phyloP scores from a whole-genome alignment of 2,888 invertebrate genomes.

The Leptopilina drosophilae region DNA sequence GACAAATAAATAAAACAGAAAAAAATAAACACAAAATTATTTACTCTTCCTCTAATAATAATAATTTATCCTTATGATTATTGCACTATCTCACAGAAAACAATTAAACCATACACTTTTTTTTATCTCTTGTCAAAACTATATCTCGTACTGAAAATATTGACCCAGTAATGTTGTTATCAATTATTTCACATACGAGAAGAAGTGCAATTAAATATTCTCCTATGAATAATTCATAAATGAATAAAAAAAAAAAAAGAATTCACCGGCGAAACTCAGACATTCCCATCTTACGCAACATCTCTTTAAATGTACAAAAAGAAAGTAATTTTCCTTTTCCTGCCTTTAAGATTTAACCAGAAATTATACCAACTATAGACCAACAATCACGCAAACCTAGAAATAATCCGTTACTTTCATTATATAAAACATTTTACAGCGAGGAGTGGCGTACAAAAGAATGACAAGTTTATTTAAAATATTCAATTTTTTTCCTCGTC shows the following conservation, averaged over 20 bases:
- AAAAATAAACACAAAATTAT: too few species aligned
- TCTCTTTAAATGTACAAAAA: slow-evolving; percentile 39
- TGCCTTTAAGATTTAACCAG: slow-evolving; percentile 38
- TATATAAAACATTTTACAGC: slow-evolving; percentile 24
- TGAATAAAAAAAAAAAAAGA: slow-evolving; percentile 23
- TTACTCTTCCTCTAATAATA: too few species aligned
- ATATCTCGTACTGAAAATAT: slow-evolving; percentile 13
- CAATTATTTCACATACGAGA: slow-evolving; percentile 37
- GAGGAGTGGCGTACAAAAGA: slow-evolving; percentile 22
- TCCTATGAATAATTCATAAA: slow-evolving; percentile 10
- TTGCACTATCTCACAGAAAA: too few species aligned
- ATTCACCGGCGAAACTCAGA: slow-evolving; percentile 13
- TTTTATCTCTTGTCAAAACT: background rate
- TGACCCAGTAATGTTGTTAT: slow-evolving; percentile 36
- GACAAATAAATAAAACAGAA: too few species aligned
- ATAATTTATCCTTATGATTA: too few species aligned
- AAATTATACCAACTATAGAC: slow-evolving; percentile 35
- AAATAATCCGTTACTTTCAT: slow-evolving; percentile 36
- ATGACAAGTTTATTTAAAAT: background rate
- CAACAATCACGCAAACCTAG: slow-evolving; percentile 36
- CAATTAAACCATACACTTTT: background rate
- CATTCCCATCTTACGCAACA: slow-evolving; percentile 37
- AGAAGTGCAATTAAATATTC: background rate
- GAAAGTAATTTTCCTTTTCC: slow-evolving; percentile 41
- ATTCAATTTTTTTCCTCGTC: background rate